Evolutionary conservation across 2,888 invertebrate genomes (phyloP).

Genomic region (Drosophila atripex): DNA sequence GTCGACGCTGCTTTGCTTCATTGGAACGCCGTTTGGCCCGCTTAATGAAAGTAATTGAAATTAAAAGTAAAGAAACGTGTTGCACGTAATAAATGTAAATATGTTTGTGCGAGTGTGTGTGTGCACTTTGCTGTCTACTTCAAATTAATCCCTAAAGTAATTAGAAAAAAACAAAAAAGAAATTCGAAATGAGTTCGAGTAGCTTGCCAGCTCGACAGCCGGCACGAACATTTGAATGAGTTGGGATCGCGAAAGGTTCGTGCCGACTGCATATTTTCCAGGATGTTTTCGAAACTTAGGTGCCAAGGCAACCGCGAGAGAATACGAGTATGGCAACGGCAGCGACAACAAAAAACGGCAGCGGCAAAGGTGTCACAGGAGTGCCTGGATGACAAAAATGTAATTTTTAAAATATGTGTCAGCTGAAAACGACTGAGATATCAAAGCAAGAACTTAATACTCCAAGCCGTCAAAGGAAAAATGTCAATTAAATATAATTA

Average conservation of each 20-base stretch:
- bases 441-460: conserved; percentile 34
- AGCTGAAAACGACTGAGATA: conserved; percentile 41
- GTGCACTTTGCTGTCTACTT: conserved; percentile 61
- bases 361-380: conserved; percentile 5
- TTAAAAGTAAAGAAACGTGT: conserved; percentile 81
- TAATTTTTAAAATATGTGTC: conserved; percentile 50
- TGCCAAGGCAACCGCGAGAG: conserved; percentile 49
- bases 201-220: conserved; percentile 24
- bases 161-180: conserved; percentile 74
- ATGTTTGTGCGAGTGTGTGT: conserved; percentile 51
- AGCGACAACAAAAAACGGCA: neutral
- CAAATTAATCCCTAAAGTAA: conserved; percentile 81
- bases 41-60: conserved; percentile 81
- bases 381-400: conserved; percentile 29
- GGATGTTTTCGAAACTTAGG: conserved; percentile 56
- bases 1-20: conserved; percentile 60
- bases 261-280: conserved; percentile 73
- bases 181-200: conserved; percentile 71
- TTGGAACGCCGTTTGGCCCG: conserved; percentile 64
- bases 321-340: conserved; percentile 20
- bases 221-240: conserved; percentile 20
- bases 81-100: conserved; percentile 64
- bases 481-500: conserved; percentile 39
- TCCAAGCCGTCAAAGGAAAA: conserved; percentile 25
- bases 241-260: conserved; percentile 60